Base-by-base conservation (phyloP, 2,888 invertebrate species). In the Cryptus armator region DNA sequence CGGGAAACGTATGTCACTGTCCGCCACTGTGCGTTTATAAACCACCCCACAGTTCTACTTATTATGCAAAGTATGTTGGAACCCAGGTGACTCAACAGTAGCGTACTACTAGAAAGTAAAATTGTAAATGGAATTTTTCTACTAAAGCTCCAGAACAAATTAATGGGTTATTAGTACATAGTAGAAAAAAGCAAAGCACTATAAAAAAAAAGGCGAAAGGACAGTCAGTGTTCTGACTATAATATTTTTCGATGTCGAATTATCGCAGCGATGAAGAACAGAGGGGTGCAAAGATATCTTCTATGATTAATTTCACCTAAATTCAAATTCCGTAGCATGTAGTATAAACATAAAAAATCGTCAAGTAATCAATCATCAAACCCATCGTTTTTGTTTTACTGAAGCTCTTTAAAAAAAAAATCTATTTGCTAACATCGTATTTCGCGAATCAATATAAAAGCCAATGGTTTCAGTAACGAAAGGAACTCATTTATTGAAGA, bases 1-100 rank as follows among this genome's bases (percentile, higher is more conserved):
- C 53, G 71, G 71, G 72, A 71, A 79, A 76, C 82, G 85, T 85
- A 82, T 80, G 82, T 82, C 82, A 82, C 62, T 76, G 71, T 79
- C 82, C 44, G 67, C 32, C 75, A 37, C 19, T 3, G 12, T 62
- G 24, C 68, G 19, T 72, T 48, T 32, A 67, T 68, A 44, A 68
- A 53, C 16, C 32, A 67, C 67, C 72, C 37, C 51, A 44, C 29
- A 62, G 64, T 81, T 37, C 68, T 44, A 67, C 67, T 77, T 66
- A 77, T 84, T 77, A 81, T 81, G 81, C 77, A 78, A 72, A 74
- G 43, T 78, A 56, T 32, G 74, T 44, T 67, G 74, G 59, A 77
- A 71, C 19, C 59, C 19, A 16, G 44, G 10, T 53, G 67, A 68
- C 66, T 62, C 67, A 44, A 67, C 62, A 59, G 51, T 68, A 67